Percentiles rank a stretch among this genome's conserved stretches.
Conservation (phyloP, 1,140 invertebrate species). For the Matsumurasca onukii region DNA sequence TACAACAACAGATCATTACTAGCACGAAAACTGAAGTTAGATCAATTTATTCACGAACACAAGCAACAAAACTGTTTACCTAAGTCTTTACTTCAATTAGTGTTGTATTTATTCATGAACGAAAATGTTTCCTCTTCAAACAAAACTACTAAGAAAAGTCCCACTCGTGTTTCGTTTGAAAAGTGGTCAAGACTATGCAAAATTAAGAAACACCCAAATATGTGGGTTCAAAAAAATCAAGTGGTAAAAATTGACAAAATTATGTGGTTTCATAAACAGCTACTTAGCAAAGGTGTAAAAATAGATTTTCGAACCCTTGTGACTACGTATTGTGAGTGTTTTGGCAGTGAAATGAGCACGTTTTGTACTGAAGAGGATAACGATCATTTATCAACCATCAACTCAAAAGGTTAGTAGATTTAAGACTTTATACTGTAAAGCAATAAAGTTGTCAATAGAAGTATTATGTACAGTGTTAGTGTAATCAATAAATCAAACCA, state of each 20-base stretch:
- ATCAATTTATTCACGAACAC: background rate
- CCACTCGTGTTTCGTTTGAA: background rate
- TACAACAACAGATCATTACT: constrained; percentile 30
- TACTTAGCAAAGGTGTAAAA: constrained; percentile 13
- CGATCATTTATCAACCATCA: background rate
- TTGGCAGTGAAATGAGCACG: background rate
- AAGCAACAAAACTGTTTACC: constrained; percentile 6
- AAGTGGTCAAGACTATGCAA: background rate
- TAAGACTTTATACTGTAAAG: too few species aligned
- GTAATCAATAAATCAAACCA: too few species aligned
- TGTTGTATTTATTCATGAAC: constrained; percentile 17
- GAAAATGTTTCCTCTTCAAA: background rate
- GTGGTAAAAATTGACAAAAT: background rate
- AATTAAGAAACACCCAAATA: background rate
- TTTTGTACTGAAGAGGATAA: background rate
- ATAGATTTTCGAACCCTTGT: constrained; percentile 26
- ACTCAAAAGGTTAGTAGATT: background rate
- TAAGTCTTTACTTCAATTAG: constrained; percentile 30
- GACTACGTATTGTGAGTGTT: constrained; percentile 17
- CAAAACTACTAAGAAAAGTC: background rate
- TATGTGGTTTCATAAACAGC: constrained; percentile 12
- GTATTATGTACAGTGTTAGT: too few species aligned
- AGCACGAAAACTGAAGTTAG: constrained; percentile 26
- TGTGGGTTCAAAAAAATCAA: background rate
- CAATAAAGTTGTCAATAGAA: too few species aligned